Conservation (phyloP, 2,113 vertebrate species). For the Anguilla japonica region DNA sequence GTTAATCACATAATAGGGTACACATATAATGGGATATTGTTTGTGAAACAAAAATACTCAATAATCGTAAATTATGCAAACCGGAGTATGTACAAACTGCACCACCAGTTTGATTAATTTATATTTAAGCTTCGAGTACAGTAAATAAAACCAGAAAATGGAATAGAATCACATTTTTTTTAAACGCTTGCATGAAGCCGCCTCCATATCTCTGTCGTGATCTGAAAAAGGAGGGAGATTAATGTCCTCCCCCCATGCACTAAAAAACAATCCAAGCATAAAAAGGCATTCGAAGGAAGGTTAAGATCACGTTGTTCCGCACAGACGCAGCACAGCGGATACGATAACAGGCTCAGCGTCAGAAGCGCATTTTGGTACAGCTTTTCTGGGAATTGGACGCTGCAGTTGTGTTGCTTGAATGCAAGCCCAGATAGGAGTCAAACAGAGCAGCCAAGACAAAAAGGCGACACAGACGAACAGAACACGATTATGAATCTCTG, state of each 20-base stretch:
- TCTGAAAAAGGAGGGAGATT: background rate
- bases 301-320: slow-evolving; percentile 6
- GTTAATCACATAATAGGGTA: background rate
- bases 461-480: background rate
- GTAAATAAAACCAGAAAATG: too few relatives aligned
- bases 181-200: background rate
- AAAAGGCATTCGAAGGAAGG: background rate
- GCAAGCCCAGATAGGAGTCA: background rate
- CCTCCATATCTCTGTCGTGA: background rate
- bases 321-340: background rate
- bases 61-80: background rate
- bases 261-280: background rate
- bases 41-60: too few relatives aligned
- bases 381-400: background rate
- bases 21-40: background rate
- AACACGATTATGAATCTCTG: background rate
- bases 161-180: too few relatives aligned
- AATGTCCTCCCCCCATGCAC: too few relatives aligned
- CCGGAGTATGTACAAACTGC: background rate
- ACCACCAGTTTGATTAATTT: too few relatives aligned
- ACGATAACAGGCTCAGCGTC: background rate
- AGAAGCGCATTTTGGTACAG: background rate
- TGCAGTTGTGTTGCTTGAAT: background rate
- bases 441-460: background rate
- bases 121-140: too few relatives aligned